Conservation (phyloP, 2,888 invertebrate species). For the Rambutsinella grinnellia region DNA sequence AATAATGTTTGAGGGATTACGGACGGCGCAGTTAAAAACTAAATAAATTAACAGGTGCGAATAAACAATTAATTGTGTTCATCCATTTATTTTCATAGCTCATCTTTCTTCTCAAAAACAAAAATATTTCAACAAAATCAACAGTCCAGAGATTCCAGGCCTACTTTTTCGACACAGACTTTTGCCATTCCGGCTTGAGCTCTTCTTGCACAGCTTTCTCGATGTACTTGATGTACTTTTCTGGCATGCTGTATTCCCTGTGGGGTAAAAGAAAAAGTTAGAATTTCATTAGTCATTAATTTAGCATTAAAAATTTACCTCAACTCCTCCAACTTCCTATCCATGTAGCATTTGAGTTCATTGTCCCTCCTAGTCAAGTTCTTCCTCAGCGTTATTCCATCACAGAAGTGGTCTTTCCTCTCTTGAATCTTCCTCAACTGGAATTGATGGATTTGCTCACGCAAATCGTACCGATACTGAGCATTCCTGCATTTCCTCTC, state of each 20-base stretch:
- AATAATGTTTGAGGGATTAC: conserved; percentile 34
- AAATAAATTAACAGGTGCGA: too few relatives aligned
- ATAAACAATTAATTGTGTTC: too few relatives aligned
- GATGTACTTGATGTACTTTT: conserved; percentile 63
- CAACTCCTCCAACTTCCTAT: conserved; percentile 62
- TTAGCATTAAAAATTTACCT: conserved; percentile 27
- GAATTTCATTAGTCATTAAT: too few relatives aligned
- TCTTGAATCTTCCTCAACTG: conserved; percentile 62
- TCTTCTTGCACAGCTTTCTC: conserved; percentile 62
- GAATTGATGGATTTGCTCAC: conserved; percentile 63
- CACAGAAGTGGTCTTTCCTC: conserved; percentile 62
- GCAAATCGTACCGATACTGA: conserved; percentile 61
- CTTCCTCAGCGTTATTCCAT: conserved; percentile 57
- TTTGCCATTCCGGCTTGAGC: conserved; percentile 62
- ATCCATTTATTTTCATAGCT: neutral
- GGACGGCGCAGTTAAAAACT: too few relatives aligned
- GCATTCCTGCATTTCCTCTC: conserved; percentile 55
- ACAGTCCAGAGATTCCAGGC: too few relatives aligned
- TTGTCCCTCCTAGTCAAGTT: conserved; percentile 51
- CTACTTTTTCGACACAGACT: conserved; percentile 47
- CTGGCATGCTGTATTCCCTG: conserved; percentile 62
- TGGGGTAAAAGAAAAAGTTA: neutral
- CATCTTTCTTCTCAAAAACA: neutral
- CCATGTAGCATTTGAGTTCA: conserved; percentile 62
- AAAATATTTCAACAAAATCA: neutral